Conservation (phyloP, 2,113 vertebrate genomes). For the Vombatus ursinus region DNA sequence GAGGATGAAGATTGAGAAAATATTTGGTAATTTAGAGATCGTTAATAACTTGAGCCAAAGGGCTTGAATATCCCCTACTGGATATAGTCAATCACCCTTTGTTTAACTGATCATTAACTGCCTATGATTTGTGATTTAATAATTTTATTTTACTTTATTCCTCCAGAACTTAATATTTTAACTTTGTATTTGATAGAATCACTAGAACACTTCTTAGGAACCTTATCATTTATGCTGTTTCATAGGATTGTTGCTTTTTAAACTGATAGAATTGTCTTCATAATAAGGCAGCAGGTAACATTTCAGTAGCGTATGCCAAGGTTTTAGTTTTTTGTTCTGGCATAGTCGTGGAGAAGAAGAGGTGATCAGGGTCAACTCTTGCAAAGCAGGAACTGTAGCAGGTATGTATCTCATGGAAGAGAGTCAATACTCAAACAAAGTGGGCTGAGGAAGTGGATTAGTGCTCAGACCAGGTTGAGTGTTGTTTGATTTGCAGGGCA, state of each 20-base stretch:
- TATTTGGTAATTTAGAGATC: not conserved
- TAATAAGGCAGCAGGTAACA: not conserved
- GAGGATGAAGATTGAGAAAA: not conserved
- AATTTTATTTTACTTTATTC: not conserved
- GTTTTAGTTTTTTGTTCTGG: not conserved
- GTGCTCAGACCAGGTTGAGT: not conserved
- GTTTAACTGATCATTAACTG: not conserved
- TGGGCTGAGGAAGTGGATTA: not conserved
- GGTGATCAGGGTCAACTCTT: not conserved
- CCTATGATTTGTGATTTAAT: not conserved
- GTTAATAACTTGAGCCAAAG: not conserved
- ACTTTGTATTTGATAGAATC: not conserved
- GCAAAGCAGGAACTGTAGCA: not conserved
- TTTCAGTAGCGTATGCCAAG: not conserved
- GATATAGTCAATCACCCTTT: not conserved
- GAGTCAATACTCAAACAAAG: not conserved
- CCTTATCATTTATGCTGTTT: not conserved
- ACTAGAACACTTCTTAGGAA: not conserved
- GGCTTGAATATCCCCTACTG: not conserved
- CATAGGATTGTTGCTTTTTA: not conserved
- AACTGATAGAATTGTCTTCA: not conserved
- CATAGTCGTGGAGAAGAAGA: not conserved
- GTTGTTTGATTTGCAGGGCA: not conserved
- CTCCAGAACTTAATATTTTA: not conserved
- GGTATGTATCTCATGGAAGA: not conserved